phyloP scores from a whole-genome alignment of 2,888 invertebrate genomes.

The Germaria angustata region DNA sequence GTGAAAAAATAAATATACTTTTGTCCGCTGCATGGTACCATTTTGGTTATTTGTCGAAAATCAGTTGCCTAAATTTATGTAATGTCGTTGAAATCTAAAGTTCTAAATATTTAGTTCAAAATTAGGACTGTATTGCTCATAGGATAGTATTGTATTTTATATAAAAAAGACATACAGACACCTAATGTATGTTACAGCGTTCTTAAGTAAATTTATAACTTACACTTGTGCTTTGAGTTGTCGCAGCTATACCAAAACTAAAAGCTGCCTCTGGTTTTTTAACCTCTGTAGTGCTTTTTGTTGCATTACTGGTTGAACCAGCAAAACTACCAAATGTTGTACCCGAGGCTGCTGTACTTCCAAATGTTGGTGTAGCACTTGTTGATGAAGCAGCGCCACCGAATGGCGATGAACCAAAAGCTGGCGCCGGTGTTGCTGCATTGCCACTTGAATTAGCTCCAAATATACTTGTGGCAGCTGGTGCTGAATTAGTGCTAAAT shows the following conservation, averaged over 20 bases:
- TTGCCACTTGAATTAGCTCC: constrained; percentile 67
- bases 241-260: constrained; percentile 67
- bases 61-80: no score
- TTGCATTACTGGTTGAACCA: constrained; percentile 57
- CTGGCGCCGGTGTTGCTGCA: constrained; percentile 63
- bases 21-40: no score
- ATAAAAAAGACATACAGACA: no score
- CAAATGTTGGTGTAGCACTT: constrained; percentile 67
- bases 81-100: no score
- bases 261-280: constrained; percentile 72
- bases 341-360: constrained; percentile 67
- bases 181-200: no score
- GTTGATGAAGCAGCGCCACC: constrained; percentile 61
- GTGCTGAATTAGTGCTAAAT: constrained; percentile 55
- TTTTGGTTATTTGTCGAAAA: no score
- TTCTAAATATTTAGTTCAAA: no score
- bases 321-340: constrained; percentile 69
- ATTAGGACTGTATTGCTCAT: no score
- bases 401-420: constrained; percentile 68
- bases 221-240: constrained; percentile 56
- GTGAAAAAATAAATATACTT: no score
- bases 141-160: no score
- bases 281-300: constrained; percentile 70
- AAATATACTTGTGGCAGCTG: constrained; percentile 59
- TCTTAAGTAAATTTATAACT: no score